Conservation (phyloP, 2,888 invertebrate genomes). For the Matsumyia berberina region DNA sequence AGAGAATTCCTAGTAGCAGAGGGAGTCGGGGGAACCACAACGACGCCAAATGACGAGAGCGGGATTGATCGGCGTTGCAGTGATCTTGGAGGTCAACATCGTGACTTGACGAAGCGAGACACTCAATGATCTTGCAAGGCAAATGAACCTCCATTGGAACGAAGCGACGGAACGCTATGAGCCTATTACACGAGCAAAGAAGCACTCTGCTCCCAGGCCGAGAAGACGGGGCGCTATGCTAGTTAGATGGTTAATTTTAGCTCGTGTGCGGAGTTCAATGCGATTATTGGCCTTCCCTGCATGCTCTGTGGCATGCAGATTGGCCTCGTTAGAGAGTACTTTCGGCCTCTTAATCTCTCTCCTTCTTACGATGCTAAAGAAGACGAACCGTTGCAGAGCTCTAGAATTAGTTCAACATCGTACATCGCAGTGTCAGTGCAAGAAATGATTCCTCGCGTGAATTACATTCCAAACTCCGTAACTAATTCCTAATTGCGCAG, state of each 20-base stretch:
- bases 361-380: constrained; percentile 33
- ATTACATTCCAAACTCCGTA: constrained; percentile 35
- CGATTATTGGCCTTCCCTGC: constrained; percentile 71
- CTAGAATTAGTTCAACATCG: constrained; percentile 34
- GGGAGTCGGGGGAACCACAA: constrained; percentile 1
- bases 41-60: constrained; percentile 65
- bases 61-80: constrained; percentile 73
- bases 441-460: constrained; percentile 47
- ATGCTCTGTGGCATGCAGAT: constrained; percentile 71
- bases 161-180: constrained; percentile 54
- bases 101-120: constrained; percentile 78
- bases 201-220: constrained; percentile 2
- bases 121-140: constrained; percentile 77
- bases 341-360: constrained; percentile 54
- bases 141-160: constrained; percentile 54
- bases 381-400: constrained; percentile 47
- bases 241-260: constrained; percentile 67
- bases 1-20: constrained; percentile 27
- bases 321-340: constrained; percentile 71
- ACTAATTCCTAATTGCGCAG: constrained; percentile 60
- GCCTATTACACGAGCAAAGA: constrained; percentile 55
- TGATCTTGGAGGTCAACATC: constrained; percentile 77
- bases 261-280: constrained; percentile 76
- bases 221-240: constrained; percentile 21
- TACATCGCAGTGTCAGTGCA: not conserved